Conservation (phyloP, 2,888 invertebrate species). For the Bugula neritina region DNA sequence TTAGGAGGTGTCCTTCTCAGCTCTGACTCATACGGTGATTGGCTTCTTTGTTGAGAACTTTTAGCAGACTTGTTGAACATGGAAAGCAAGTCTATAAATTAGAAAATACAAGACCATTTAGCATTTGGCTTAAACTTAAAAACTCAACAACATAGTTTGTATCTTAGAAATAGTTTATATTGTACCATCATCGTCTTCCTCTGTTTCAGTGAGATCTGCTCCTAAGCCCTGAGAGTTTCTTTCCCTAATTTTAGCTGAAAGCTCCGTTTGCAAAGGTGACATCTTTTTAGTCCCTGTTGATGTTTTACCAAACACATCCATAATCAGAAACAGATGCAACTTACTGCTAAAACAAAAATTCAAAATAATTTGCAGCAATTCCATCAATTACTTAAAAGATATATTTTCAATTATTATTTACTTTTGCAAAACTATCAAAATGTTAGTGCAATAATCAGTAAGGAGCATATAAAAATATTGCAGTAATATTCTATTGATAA, state of each 20-base stretch:
- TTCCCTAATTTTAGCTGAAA: slow-evolving; percentile 37
- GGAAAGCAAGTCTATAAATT: neutral
- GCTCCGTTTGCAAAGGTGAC: slow-evolving; percentile 36
- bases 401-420: too few species aligned
- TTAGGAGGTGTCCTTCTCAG: neutral
- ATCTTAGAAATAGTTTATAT: neutral
- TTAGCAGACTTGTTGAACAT: neutral
- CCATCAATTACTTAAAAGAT: too few species aligned
- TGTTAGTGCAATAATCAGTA: too few species aligned
- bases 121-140: neutral
- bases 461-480: too few species aligned
- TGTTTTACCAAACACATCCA: slow-evolving; percentile 23
- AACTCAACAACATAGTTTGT: neutral
- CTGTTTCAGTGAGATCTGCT: slow-evolving; percentile 35
- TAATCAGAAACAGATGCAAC: too few species aligned
- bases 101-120: neutral
- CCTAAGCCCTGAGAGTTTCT: slow-evolving; percentile 36
- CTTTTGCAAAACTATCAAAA: too few species aligned
- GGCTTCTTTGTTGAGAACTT: neutral
- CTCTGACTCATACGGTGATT: neutral
- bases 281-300: neutral
- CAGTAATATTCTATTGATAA: too few species aligned
- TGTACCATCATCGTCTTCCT: slow-evolving; percentile 34
- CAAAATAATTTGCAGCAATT: too few species aligned
- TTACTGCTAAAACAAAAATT: too few species aligned